Base-by-base conservation (phyloP, 2,888 invertebrate species). In the Ecliptopera silaceata region DNA sequence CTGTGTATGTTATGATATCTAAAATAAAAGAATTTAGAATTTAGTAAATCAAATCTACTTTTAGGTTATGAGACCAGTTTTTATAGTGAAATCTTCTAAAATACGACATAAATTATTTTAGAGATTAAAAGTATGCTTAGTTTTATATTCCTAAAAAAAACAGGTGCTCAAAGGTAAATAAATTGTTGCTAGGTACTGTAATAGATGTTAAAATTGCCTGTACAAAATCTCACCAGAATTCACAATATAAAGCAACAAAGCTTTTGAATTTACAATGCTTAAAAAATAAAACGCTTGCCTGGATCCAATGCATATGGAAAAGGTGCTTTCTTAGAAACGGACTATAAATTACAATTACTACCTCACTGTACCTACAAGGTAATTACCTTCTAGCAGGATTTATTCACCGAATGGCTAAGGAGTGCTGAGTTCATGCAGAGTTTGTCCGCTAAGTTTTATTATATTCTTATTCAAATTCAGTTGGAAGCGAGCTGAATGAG, bases 271-370 rank as follows among this genome's bases (percentile, higher is more conserved):
- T 34, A 29, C 29, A 45, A 13, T 12, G 29, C 18, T 48, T 36
- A 26, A 48, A 51, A 39, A 57, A 45, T 17, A 51, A 56, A 61
- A 64, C 58, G 61, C 62, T 63, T 69, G 48, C 18, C 20, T n/a
- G 66, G 66, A 72, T 71, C 69, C 63, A 66, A 64, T 68, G 71
- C 74, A 72, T 69, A 70, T 57, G 68, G 68, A 75, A 73, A 66
- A 68, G 51, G 68, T 66, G 63, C 66, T 73, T 79, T 75, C 74
- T 65, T 64, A 61, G 71, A 72, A 75, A 65, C 64, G 41, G 57
- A 61, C 70, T 45, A 70, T 79, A 77, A 79, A 79, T 77, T 75
- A 76, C 77, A 78, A 75, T 76, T 76, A 71, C 69, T 56, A 55
- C 58, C 53, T 56, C 65, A 63, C 64, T 59, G 64, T 62, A 70